These are phyloP conservation scores for Periplaneta americana DNA, from an alignment of 1,140 invertebrate species.

Conservation along the genomic window DNA sequence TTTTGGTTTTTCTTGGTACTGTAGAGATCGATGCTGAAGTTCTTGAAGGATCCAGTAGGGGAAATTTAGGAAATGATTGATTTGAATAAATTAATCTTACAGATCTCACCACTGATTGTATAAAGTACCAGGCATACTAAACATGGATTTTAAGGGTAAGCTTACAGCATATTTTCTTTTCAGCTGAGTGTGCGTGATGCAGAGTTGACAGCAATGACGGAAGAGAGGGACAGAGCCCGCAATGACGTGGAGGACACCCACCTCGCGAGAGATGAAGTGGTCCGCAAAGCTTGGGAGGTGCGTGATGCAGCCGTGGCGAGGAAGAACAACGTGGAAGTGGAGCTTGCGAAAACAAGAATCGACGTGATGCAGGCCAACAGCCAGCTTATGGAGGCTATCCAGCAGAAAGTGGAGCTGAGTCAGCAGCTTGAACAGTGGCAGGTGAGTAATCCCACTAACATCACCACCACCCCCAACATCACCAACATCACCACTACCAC, in stretches of 20 bases:
- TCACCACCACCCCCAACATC: too few relatives aligned
- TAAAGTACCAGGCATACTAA: too few relatives aligned
- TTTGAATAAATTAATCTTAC: too few relatives aligned
- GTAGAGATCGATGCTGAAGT: too few relatives aligned
- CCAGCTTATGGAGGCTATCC: slow-evolving; percentile 89
- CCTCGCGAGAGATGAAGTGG: slow-evolving; percentile 70
- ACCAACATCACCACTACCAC: too few relatives aligned
- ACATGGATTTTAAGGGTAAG: too few relatives aligned
- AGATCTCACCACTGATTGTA: too few relatives aligned
- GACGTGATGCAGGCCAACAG: slow-evolving; percentile 90
- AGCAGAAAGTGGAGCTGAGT: slow-evolving; percentile 90
- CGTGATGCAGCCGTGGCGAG: slow-evolving; percentile 81
- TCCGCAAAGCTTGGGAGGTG: slow-evolving; percentile 73
- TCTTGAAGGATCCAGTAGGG: too few relatives aligned
- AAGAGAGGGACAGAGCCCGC: slow-evolving; percentile 74
- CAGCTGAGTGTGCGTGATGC: slow-evolving; percentile 75
- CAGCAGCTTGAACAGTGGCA: slow-evolving; percentile 95
- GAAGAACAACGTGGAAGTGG: slow-evolving; percentile 82
- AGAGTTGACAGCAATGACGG: slow-evolving; percentile 68
- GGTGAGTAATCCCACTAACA: slow-evolving; percentile 43
- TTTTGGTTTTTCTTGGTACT: too few relatives aligned
- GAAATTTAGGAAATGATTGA: too few relatives aligned
- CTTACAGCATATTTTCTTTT: too few relatives aligned
- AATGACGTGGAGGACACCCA: slow-evolving; percentile 59
- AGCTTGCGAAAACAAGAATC: slow-evolving; percentile 80